phyloP scores from a whole-genome alignment of 2,113 vertebrate genomes.

The Ciconia maguari region DNA sequence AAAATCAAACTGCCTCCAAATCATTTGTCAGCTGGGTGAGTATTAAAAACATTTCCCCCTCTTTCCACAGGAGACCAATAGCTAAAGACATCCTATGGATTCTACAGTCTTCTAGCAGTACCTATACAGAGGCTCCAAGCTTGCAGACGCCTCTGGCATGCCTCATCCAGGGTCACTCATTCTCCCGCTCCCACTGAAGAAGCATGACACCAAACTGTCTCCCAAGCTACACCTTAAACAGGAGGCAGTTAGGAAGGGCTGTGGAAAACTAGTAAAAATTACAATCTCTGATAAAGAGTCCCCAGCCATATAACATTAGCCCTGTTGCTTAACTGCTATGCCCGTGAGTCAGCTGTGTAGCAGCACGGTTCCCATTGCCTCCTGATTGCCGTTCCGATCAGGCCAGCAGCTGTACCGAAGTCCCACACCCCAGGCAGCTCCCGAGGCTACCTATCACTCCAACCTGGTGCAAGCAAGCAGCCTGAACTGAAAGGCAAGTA shows the following conservation, averaged over 20 bases:
- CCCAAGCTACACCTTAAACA: neutral
- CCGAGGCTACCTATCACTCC: accelerated
- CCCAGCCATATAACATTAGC: neutral
- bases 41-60: neutral
- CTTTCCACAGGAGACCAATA: neutral
- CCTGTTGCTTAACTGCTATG: accelerated
- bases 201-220: neutral
- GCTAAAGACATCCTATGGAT: neutral
- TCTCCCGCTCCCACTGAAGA: accelerated
- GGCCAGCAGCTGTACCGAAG: neutral
- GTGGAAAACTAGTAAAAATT: neutral
- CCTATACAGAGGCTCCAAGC: neutral
- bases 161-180: neutral
- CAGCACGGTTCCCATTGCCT: neutral
- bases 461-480: neutral
- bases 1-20: neutral
- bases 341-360: neutral
- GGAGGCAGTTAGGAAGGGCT: neutral
- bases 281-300: neutral
- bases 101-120: neutral
- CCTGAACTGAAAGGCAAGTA: neutral
- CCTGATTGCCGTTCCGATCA: neutral
- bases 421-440: neutral
- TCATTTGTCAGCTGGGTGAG: neutral
- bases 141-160: neutral